Percentiles rank a stretch among this genome's conserved stretches.
Evolutionary conservation across 1,140 invertebrate genomes (phyloP).

Genomic region (Helicoverpa zea): DNA sequence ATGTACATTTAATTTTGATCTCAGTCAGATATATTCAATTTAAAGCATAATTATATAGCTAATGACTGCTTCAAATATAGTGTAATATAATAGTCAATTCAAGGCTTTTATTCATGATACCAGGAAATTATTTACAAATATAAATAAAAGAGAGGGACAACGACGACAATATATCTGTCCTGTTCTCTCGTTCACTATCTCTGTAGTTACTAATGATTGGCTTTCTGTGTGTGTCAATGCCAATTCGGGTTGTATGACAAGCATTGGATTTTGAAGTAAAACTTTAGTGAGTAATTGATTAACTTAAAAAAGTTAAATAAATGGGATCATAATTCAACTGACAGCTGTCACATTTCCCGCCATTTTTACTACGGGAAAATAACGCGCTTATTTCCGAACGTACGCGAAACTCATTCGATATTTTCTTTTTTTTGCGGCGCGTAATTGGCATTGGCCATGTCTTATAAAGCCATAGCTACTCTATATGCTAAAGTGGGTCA

Average conservation of each 20-base stretch:
- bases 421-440: slow-evolving; percentile 20
- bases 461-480: slow-evolving; percentile 40
- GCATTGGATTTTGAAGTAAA: background rate
- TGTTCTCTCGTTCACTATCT: slow-evolving; percentile 21
- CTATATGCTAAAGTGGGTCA: slow-evolving; percentile 66
- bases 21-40: background rate
- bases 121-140: slow-evolving; percentile 39
- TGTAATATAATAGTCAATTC: slow-evolving; percentile 13
- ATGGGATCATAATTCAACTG: too few relatives aligned
- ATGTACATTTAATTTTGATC: background rate
- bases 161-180: slow-evolving; percentile 14
- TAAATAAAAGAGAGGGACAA: slow-evolving; percentile 4
- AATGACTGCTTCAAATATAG: background rate
- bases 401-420: slow-evolving; percentile 2
- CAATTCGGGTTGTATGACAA: slow-evolving; percentile 5
- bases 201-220: slow-evolving; percentile 15
- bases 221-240: slow-evolving; percentile 33
- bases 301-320: background rate
- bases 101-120: slow-evolving; percentile 19
- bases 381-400: background rate
- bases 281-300: background rate
- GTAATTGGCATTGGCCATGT: slow-evolving; percentile 19
- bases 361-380: background rate
- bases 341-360: background rate
- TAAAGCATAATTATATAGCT: too few relatives aligned